Base-by-base conservation (phyloP, 2,797 vertebrate genomes). In the Myotis vivesi region DNA sequence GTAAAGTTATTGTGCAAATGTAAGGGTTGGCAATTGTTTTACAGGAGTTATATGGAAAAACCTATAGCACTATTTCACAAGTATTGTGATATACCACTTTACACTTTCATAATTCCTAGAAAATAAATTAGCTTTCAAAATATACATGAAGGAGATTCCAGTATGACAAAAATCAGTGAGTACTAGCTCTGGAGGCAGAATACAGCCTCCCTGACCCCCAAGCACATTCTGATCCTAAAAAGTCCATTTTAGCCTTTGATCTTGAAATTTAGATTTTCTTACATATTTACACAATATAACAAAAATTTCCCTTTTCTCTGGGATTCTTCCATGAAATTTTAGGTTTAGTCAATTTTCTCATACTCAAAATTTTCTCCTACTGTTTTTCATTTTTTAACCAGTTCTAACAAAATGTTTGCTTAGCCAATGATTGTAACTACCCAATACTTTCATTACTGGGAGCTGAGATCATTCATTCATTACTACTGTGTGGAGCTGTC, bases 71-170 rank as follows among this genome's bases (percentile, higher is more conserved):
- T 75, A 30, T 68, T 53, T 94, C 71, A 91, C 44, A 57, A 87
- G 12, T 73, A 91, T 33, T 36, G 12, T 19, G 15, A 88, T 86
- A 86, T 28, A 64, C n/a, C 38, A 89, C 72, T 57, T 57, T 71
- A 87, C 17, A 6, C 38, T 91, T 79, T n/a, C n/a, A 57, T 16
- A 72, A 51, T 36, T 77, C 33, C 15, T 81, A 38, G 41, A 94
- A 92, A 87, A 95, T 1, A 92, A 93, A 62, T 51, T 59, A 28
- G 0, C 55, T 72, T 79, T 89, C 28, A 81, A 93, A 94, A 68
- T 64, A 55, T 51, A 75, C 33, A 79, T 36, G 20, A 92, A 89
- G 46, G 17, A 55, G 22, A 89, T 23, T 64, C 13, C 30, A 93
- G 9, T 79, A 53, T 44, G 38, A 75, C 30, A 75, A 81, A 84